phyloP scores from a whole-genome alignment of 2,797 vertebrate species.

The Helarctos malayanus region DNA sequence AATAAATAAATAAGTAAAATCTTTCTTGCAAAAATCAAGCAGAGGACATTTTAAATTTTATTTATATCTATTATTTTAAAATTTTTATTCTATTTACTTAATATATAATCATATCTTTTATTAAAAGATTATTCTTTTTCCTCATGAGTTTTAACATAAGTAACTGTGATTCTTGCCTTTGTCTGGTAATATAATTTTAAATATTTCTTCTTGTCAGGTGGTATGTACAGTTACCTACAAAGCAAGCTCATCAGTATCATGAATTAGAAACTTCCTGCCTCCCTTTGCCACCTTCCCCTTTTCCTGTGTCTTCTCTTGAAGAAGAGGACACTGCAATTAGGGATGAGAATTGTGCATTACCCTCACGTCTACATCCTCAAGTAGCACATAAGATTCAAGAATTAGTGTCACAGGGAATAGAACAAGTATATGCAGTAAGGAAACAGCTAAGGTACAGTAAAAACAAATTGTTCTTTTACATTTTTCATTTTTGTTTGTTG shows the following conservation, averaged over 20 bases:
- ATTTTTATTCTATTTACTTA: background rate
- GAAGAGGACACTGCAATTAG: slow-evolving; percentile 88
- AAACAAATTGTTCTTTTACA: background rate
- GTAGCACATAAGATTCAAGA: slow-evolving; percentile 93
- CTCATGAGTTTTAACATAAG: slow-evolving; percentile 41
- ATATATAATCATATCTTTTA: slow-evolving; percentile 37
- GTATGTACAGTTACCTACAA: slow-evolving; percentile 93
- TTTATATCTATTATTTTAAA: background rate
- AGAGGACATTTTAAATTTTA: slow-evolving; percentile 56
- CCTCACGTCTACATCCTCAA: slow-evolving; percentile 93
- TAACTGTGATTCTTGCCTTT: slow-evolving; percentile 48
- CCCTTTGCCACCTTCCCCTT: slow-evolving; percentile 88
- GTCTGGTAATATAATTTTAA: slow-evolving; percentile 67
- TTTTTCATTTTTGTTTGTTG: slow-evolving; percentile 60
- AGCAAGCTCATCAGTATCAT: slow-evolving; percentile 94
- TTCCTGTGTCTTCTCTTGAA: slow-evolving; percentile 87
- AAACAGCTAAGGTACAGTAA: slow-evolving; percentile 92
- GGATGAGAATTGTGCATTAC: slow-evolving; percentile 89
- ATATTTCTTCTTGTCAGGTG: slow-evolving; percentile 87
- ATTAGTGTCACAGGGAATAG: slow-evolving; percentile 91
- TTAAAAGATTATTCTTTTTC: slow-evolving; percentile 45
- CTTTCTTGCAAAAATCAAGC: background rate
- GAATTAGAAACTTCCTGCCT: slow-evolving; percentile 89
- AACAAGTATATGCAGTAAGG: slow-evolving; percentile 93
- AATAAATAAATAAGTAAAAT: background rate